Base-by-base conservation (phyloP, 2,888 invertebrate species). In the Protodeltote pygarga region DNA sequence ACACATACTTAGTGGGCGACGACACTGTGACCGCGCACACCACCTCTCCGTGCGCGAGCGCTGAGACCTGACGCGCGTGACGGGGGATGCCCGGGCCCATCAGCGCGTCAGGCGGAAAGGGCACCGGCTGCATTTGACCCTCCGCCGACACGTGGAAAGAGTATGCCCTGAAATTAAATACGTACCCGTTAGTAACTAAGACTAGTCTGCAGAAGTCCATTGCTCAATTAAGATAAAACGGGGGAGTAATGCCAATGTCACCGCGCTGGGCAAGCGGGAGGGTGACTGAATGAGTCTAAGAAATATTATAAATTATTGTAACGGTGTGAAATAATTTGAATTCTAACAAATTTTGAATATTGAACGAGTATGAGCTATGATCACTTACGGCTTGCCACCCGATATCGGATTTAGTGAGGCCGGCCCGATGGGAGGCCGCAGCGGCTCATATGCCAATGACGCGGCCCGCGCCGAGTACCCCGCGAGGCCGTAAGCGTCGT, bases 21-120 rank as follows among this genome's bases (percentile, higher is more conserved):
- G 97, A 97, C 75, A 99, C 98, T 49, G 98, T 98, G 34, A 99
- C 99, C 21, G 98, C 98, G 89, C 98, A 98, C 15, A 98, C 98
- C 44, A 98, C 98, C 72, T 99, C 98, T 17, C 98, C 98, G 87
- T 99, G 98, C 61, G 95, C 96, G 54, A 99, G 93, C 8, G 98
- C 98, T 87, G 97, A 97, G 73, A 98, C 96, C 88, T 98, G 97
- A 27, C 97, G 94, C 44, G 98, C 98, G 87, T 98, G 97, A 47
- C 97, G 93, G 25, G 98, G 98, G 71, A 98, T 98, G 53, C 98
- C 98, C 20, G 97, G 97, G 13, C 97, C 98, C 80, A 97, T 96
- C 55, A 98, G 93, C 53, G 98, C 98, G 87, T 99, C 98, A 14
- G 97, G 95, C 16, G 98, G 98, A 92, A 98, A 98, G 49, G 97